Conservation (phyloP, 23 tunicate genomes). For the Ascidia mentula region DNA sequence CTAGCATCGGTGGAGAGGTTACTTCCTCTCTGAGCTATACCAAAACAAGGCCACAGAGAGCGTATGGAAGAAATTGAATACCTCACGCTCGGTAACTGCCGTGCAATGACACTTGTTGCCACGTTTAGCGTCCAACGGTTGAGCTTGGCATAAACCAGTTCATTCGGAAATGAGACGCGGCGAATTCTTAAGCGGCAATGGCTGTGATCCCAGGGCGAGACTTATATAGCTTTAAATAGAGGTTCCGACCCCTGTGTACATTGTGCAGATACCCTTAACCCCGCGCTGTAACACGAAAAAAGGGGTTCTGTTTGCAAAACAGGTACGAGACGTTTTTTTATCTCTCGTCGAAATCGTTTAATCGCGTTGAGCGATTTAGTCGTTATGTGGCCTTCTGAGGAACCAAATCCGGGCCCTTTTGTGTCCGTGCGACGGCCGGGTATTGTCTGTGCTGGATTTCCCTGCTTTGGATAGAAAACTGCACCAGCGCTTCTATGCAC, state of each 20-base stretch:
- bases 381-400: background rate
- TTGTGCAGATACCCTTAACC: background rate
- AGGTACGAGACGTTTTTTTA: background rate
- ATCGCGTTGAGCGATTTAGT: background rate
- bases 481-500: too few relatives aligned
- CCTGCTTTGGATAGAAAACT: background rate
- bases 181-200: too few relatives aligned
- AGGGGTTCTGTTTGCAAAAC: background rate
- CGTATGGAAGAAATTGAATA: background rate
- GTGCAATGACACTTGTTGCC: too few relatives aligned
- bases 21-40: background rate
- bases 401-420: background rate
- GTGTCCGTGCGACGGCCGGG: background rate
- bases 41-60: slow-evolving; percentile 2
- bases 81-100: too few relatives aligned
- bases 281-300: background rate
- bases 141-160: too few relatives aligned
- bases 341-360: background rate
- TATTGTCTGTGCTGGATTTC: background rate
- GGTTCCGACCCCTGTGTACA: background rate
- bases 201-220: too few relatives aligned
- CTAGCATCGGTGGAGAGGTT: background rate
- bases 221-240: too few relatives aligned
- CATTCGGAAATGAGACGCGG: too few relatives aligned
- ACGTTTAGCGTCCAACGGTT: too few relatives aligned